A percentile compares a stretch with the other conserved stretches of the same genome.
Evolutionary conservation across 37 sponge, comb jelly and placozoan genomes (phyloP).

Genomic region (Halichondria panicea): DNA sequence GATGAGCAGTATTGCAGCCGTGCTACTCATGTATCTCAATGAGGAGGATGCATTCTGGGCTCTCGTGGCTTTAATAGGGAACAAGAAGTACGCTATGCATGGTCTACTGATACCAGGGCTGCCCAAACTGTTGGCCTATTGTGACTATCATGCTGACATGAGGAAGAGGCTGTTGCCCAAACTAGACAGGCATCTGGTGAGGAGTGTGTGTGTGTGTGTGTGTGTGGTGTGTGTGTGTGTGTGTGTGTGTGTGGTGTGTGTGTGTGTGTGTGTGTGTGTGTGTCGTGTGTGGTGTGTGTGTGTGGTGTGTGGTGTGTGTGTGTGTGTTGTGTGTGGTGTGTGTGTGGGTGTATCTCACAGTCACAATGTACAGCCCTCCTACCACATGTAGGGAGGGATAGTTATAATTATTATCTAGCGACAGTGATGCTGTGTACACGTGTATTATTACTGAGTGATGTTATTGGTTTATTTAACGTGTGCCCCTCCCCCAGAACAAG

Average conservation of each 20-base stretch:
- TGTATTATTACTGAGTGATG: no score
- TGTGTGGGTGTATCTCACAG: background rate
- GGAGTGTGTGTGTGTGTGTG: background rate
- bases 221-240: background rate
- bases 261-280: background rate
- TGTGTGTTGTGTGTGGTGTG: background rate
- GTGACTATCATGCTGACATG: constrained; percentile 70
- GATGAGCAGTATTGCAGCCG: constrained; percentile 91
- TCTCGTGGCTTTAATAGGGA: constrained; percentile 78
- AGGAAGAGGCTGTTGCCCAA: constrained; percentile 76
- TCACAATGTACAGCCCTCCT: no score
- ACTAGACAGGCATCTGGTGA: constrained; percentile 85
- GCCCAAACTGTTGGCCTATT: constrained; percentile 76
- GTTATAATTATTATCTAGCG: no score
- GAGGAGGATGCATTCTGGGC: constrained; percentile 99
- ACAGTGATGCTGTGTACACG: no score
- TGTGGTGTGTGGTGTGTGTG: background rate
- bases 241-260: background rate
- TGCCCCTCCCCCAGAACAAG: no score
- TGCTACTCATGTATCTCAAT: constrained; percentile 94
- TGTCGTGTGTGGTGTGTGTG: no score
- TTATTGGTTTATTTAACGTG: no score
- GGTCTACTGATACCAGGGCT: constrained; percentile 86
- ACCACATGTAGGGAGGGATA: no score
- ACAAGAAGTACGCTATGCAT: constrained; percentile 87